Conservation (phyloP, 2,888 invertebrate species). For the Stegophylla sp. region DNA sequence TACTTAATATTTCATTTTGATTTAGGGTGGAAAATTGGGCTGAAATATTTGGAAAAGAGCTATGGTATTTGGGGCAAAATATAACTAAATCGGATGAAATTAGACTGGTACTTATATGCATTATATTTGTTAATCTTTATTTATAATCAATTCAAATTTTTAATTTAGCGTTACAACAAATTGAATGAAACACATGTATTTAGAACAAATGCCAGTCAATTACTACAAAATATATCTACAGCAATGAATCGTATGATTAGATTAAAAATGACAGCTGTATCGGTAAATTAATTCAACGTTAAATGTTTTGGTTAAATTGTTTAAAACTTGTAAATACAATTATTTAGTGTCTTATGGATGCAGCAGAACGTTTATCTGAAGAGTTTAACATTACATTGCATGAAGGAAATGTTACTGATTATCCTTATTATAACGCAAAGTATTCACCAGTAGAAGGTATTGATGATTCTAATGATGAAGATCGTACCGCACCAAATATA, state of each 20-base stretch:
- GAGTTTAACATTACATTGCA: constrained; percentile 67
- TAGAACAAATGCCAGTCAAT: constrained; percentile 50
- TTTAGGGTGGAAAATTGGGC: constrained; percentile 84
- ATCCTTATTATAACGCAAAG: constrained; percentile 83
- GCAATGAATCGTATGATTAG: constrained; percentile 77
- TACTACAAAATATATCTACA: constrained; percentile 52
- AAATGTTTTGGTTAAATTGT: not conserved
- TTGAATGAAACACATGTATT: constrained; percentile 70
- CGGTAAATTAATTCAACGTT: constrained; percentile 67
- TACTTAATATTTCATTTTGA: constrained; percentile 60
- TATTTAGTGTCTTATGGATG: constrained; percentile 76
- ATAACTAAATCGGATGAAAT: constrained; percentile 81
- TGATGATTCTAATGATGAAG: constrained; percentile 63
- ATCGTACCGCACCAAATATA: constrained; percentile 23
- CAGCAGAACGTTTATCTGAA: constrained; percentile 75
- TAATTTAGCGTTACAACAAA: constrained; percentile 76
- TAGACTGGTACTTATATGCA: constrained; percentile 69
- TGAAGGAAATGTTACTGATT: constrained; percentile 70
- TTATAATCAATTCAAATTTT: constrained; percentile 5
- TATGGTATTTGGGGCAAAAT: constrained; percentile 78
- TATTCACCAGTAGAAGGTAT: constrained; percentile 70
- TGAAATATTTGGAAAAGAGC: constrained; percentile 76
- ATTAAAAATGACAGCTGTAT: constrained; percentile 87
- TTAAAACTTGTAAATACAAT: constrained; percentile 11
- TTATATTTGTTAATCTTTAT: constrained; percentile 6